Evolutionary conservation across 2,797 vertebrate genomes (phyloP).

Genomic region (Malurus splendens): DNA sequence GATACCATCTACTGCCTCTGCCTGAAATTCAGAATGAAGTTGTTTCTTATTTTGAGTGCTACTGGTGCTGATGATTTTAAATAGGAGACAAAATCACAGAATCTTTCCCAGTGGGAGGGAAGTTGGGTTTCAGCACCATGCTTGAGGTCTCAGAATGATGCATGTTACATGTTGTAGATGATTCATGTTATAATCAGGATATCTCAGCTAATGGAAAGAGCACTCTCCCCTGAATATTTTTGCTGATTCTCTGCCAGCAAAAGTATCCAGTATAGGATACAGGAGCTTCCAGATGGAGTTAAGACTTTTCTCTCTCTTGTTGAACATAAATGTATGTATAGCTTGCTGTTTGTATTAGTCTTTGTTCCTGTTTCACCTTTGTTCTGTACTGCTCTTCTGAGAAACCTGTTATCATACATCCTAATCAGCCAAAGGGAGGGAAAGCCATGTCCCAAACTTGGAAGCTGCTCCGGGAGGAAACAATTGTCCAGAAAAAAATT

Average conservation of each 20-base stretch:
- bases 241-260: neutral
- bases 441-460: neutral
- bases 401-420: neutral
- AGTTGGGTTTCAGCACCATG: neutral
- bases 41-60: neutral
- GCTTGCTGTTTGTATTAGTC: neutral
- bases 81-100: neutral
- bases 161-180: neutral
- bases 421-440: neutral
- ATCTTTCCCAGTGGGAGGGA: neutral
- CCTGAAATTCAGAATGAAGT: neutral
- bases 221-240: neutral
- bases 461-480: neutral
- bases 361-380: neutral
- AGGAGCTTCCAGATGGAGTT: neutral
- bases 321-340: neutral
- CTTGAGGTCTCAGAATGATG: neutral
- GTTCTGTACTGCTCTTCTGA: neutral
- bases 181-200: neutral
- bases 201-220: neutral
- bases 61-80: neutral
- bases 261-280: neutral
- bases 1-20: neutral
- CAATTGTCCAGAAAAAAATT: neutral
- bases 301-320: neutral